Conservation (phyloP, 2,797 vertebrate genomes). For the Martes flavigula region DNA sequence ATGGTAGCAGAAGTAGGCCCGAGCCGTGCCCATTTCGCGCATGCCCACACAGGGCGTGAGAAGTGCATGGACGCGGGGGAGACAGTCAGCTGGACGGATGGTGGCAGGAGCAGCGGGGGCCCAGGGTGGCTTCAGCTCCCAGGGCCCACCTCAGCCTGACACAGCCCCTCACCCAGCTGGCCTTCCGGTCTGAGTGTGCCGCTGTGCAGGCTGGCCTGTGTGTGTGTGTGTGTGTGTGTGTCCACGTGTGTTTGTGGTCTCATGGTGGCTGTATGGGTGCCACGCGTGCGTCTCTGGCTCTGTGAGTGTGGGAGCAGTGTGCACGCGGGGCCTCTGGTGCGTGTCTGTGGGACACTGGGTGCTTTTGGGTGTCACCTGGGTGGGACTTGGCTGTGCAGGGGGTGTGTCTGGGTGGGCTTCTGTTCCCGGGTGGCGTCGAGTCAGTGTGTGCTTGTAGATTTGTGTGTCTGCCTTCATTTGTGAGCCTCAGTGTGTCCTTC, state of each 20-base stretch:
- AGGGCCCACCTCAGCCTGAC: not conserved
- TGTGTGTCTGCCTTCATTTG: not conserved
- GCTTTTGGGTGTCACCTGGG: not conserved
- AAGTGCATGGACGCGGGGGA: not conserved
- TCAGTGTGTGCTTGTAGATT: not conserved
- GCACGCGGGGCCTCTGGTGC: not conserved
- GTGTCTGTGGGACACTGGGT: not conserved
- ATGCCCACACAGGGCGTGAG: not conserved
- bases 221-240: not conserved
- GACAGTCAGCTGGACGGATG: not conserved
- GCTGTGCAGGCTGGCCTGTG: not conserved
- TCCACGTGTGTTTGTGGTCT: not conserved
- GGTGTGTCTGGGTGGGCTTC: not conserved
- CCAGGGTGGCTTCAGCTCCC: not conserved
- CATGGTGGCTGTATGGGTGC: not conserved
- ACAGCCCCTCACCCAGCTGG: not conserved
- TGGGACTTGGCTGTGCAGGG: not conserved
- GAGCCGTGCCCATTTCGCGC: not conserved
- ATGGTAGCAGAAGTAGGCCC: not conserved
- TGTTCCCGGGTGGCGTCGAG: not conserved
- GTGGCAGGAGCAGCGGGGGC: not conserved
- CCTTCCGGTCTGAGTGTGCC: not conserved
- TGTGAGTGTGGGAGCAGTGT: fast-evolving
- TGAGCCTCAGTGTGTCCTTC: not conserved
- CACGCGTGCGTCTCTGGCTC: not conserved